phyloP scores from a whole-genome alignment of 2,888 invertebrate genomes.

The Sycophila texana region DNA sequence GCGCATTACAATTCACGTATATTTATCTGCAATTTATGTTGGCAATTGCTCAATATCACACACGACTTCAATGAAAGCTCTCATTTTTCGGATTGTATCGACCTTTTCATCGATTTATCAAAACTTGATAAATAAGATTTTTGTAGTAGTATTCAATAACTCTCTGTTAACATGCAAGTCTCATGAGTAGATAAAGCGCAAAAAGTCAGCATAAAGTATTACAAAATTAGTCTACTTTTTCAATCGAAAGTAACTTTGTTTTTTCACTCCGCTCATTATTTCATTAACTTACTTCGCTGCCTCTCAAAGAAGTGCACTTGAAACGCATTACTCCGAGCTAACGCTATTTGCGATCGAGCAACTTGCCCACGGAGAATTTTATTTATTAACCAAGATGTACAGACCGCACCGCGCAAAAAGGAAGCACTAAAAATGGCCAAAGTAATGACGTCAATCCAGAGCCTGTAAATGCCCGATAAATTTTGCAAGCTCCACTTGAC shows the following conservation, averaged over 20 bases:
- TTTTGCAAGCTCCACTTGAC: slow-evolving; percentile 45
- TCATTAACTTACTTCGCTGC: background rate
- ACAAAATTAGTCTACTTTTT: too few species aligned
- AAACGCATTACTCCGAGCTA: background rate
- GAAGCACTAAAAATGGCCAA: slow-evolving; percentile 27
- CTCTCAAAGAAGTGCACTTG: background rate
- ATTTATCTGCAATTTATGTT: slow-evolving; percentile 1
- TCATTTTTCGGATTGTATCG: too few species aligned
- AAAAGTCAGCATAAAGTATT: too few species aligned
- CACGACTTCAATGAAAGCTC: too few species aligned
- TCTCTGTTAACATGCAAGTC: too few species aligned
- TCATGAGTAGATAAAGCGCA: too few species aligned
- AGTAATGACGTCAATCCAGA: slow-evolving; percentile 41
- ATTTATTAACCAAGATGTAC: slow-evolving; percentile 1
- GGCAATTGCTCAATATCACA: background rate
- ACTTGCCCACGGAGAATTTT: background rate
- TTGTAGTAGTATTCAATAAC: too few species aligned
- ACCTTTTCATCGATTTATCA: too few species aligned
- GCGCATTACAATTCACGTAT: background rate
- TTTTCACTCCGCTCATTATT: too few species aligned
- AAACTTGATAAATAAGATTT: too few species aligned
- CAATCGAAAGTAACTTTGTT: too few species aligned
- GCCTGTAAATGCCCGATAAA: slow-evolving; percentile 27
- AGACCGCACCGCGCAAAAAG: background rate
- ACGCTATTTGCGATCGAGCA: background rate